Conservation (phyloP, 2,113 vertebrate species). For the Pao palembangensis region DNA sequence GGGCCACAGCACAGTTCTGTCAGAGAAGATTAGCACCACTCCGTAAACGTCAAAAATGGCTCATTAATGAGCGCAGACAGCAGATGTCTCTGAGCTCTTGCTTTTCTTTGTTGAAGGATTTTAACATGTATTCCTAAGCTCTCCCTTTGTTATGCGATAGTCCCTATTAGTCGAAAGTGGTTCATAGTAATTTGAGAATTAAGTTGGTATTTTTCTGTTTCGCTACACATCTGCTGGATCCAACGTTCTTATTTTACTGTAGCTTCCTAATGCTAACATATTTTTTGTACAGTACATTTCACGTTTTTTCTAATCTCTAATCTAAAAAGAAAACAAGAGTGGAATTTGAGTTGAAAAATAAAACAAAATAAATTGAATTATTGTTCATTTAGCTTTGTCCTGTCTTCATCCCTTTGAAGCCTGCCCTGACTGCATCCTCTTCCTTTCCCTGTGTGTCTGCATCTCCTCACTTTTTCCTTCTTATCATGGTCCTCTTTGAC, state of each 20-base stretch:
- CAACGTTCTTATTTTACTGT: too few species aligned
- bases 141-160: background rate
- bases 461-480: slow-evolving; percentile 1
- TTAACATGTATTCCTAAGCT: slow-evolving; percentile 8
- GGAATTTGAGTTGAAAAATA: too few species aligned
- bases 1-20: slow-evolving; percentile 17
- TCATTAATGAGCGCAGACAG: slow-evolving; percentile 15
- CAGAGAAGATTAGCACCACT: slow-evolving; percentile 42
- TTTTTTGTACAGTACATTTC: too few species aligned
- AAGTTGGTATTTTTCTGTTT: background rate
- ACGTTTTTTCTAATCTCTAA: too few species aligned
- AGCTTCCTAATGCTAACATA: too few species aligned
- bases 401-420: too few species aligned
- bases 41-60: slow-evolving; percentile 16
- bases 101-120: background rate
- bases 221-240: too few species aligned
- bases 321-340: too few species aligned
- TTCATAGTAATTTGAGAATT: slow-evolving; percentile 8
- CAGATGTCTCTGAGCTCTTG: background rate
- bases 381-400: too few species aligned
- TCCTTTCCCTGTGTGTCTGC: slow-evolving; percentile 2
- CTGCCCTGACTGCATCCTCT: background rate
- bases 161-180: background rate
- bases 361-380: too few species aligned
- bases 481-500: slow-evolving; percentile 1